Evolutionary conservation across 1,140 invertebrate genomes (phyloP), one percentile per base, ranked within the genome.

Genomic region (Formica selysi): DNA sequence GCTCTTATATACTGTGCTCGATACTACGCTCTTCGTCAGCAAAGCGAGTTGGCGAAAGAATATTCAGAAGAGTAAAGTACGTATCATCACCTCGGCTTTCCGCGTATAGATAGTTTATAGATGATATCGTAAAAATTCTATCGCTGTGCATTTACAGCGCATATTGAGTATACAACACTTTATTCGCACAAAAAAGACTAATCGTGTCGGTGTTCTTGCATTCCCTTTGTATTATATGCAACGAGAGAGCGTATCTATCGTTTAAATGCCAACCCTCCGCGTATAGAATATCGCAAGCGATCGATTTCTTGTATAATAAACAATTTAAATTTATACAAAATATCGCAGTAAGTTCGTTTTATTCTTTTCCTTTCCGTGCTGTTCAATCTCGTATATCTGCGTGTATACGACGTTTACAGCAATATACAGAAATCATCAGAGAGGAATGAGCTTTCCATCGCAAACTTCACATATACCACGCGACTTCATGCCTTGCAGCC

Each of bases 111-210:
- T 87, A 57, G 61, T 84, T 85, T 85, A 78, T 32, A 32, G 32
- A 32, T 61, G 81, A 44, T 78, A 78, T 78, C 81, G 44, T 85
- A 78, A 85, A 85, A 85, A 51, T 85, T 85, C 62, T 65, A 85
- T 85, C 61, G 73, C 29, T 16, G 19, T 78, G 74, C 73, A 83
- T 68, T 83, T 83, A 74, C 38, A 74, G 54, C 68, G 57, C 38
- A n/a, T 83, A 83, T 74, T 61, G 79, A 61, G 79, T 61, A 38
- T 74, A 73, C 79, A 73, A 81, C 67, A 73, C 26, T 38, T 61
- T 51, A 51, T 61, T 73, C 13, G n/a, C 7, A 11, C 51, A 41
- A 81, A 71, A 57, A n/a, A 51, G 19, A 22, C 32, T 54, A n/a
- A 29, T 13, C 11, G 44, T 48, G 29, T 65, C 76, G 7, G 16